These are phyloP conservation scores for Chamaea fasciata DNA, from an alignment of 2,113 vertebrate species.

Conservation along the genomic window DNA sequence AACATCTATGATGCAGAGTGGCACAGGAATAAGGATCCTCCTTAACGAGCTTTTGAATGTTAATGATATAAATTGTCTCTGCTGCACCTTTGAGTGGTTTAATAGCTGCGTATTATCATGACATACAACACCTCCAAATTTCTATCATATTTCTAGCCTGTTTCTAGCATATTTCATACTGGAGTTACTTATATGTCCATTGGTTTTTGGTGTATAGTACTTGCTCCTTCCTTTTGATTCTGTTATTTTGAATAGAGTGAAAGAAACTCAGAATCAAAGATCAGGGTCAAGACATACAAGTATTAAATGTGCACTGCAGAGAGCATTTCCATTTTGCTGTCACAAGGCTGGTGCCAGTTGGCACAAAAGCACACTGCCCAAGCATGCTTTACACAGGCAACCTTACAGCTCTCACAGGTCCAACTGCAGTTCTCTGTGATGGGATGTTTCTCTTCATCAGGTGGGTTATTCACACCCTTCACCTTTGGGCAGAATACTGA, in stretches of 20 bases:
- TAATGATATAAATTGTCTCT: not conserved
- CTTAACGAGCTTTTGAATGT: not conserved
- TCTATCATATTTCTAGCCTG: not conserved
- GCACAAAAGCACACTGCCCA: not conserved
- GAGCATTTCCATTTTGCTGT: not conserved
- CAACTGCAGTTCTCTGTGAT: not conserved
- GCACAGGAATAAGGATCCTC: not conserved
- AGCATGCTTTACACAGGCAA: not conserved
- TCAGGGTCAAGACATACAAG: not conserved
- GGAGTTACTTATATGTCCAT: not conserved
- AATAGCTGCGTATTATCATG: not conserved
- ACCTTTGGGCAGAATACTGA: not conserved
- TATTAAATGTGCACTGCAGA: not conserved
- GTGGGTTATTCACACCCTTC: fast-evolving
- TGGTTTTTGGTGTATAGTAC: not conserved
- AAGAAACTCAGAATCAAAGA: not conserved
- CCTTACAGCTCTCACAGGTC: not conserved
- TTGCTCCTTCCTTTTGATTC: not conserved
- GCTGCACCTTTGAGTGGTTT: not conserved
- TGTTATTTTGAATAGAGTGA: not conserved
- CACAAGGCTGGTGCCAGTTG: not conserved
- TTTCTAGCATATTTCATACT: not conserved
- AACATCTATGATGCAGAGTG: not conserved
- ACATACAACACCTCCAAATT: not conserved
- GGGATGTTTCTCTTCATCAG: not conserved